Evolutionary conservation across 2,888 invertebrate species (phyloP).

Genomic region (Trachelus stipa): DNA sequence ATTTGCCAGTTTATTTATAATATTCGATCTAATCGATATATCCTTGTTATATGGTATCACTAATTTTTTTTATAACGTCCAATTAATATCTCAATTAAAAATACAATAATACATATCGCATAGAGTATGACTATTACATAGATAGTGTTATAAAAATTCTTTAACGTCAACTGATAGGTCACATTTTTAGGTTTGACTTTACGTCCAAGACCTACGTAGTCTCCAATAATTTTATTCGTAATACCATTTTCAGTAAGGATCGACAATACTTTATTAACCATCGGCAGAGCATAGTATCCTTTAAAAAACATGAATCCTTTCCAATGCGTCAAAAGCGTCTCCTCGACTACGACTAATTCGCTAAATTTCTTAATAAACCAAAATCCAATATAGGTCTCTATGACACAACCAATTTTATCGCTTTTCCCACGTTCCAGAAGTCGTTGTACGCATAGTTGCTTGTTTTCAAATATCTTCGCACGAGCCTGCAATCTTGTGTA

Average conservation of each 20-base stretch:
- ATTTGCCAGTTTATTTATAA: background rate
- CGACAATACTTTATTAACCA: background rate
- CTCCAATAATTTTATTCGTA: background rate
- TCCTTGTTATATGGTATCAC: background rate
- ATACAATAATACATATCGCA: background rate
- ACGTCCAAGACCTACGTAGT: background rate
- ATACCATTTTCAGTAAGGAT: background rate
- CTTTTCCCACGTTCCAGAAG: background rate
- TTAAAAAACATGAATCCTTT: background rate
- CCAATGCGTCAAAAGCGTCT: background rate
- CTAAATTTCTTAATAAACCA: background rate
- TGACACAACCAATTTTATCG: background rate
- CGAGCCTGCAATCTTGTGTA: background rate
- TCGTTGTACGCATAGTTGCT: background rate
- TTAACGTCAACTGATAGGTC: background rate
- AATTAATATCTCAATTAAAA: background rate
- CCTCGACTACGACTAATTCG: background rate
- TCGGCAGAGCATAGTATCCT: background rate
- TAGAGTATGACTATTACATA: background rate
- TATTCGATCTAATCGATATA: background rate
- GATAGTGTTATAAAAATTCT: background rate
- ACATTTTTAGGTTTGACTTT: background rate
- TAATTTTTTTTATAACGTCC: background rate
- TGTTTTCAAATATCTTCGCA: background rate
- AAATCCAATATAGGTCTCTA: background rate